Percentiles rank a stretch among this genome's conserved stretches.
These are phyloP conservation scores for human DNA, from an alignment of 2,113 vertebrate genomes.

Conservation along the genomic window DNA sequence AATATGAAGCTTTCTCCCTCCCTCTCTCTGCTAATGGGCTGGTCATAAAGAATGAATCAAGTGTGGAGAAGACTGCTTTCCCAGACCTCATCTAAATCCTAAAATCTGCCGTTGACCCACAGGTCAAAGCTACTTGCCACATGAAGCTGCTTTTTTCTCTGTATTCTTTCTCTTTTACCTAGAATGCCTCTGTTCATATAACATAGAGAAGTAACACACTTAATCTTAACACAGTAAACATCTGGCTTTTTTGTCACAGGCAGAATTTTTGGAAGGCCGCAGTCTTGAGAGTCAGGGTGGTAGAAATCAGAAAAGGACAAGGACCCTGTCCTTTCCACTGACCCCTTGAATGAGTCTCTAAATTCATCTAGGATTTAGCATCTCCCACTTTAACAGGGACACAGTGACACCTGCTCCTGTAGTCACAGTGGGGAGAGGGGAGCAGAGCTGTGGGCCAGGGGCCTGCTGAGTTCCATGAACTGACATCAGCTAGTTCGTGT, in stretches of 20 bases:
- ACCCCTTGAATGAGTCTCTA: not conserved
- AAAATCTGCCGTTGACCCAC: not conserved
- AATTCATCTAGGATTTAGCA: not conserved
- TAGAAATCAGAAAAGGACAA: not conserved
- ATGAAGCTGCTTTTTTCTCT: not conserved
- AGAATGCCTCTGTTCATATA: not conserved
- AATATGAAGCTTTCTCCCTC: not conserved
- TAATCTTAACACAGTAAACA: not conserved
- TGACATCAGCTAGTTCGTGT: not conserved
- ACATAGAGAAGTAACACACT: not conserved
- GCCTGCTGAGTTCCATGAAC: not conserved
- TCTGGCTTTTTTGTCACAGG: not conserved
- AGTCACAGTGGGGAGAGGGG: not conserved
- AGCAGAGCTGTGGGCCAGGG: not conserved
- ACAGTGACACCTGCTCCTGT: not conserved
- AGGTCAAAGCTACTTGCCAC: not conserved
- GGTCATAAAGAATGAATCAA: not conserved
- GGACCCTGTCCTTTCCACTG: not conserved
- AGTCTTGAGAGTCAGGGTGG: not conserved
- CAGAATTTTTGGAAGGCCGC: not conserved
- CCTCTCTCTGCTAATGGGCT: not conserved
- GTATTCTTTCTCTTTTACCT: not conserved
- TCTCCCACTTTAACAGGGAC: not conserved
- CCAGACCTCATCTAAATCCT: not conserved
- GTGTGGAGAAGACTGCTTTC: not conserved